phyloP scores from a whole-genome alignment of 1,140 invertebrate genomes.

The Drosophila nigrodunni region DNA sequence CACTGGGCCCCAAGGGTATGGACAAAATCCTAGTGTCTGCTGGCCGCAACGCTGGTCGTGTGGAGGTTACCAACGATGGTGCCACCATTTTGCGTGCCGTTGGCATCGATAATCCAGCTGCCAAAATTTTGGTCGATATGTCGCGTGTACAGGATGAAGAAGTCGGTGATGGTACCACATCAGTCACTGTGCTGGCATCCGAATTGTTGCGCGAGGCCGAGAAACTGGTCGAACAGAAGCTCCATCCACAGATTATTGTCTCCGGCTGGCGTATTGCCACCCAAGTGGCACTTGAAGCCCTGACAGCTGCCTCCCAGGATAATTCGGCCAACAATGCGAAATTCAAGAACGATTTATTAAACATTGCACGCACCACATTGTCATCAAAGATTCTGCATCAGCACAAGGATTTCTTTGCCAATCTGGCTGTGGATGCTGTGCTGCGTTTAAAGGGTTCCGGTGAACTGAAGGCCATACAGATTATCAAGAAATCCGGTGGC shows the following conservation, averaged over 20 bases:
- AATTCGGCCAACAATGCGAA: constrained; percentile 92
- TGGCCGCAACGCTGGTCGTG: constrained; percentile 91
- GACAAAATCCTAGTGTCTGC: constrained; percentile 98
- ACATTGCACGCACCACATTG: constrained; percentile 98
- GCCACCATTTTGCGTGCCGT: constrained; percentile 98
- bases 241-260: constrained; percentile 99
- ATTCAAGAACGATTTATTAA: constrained; percentile 96
- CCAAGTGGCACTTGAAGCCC: constrained; percentile 92
- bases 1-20: constrained; percentile 99
- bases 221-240: constrained; percentile 95
- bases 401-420: constrained; percentile 98
- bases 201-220: constrained; percentile 98
- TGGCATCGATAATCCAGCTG: constrained; percentile 99
- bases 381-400: constrained; percentile 99
- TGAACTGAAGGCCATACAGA: constrained; percentile 98
- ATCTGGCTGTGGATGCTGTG: constrained; percentile 97
- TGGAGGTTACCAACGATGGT: constrained; percentile 99
- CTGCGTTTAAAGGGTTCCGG: constrained; percentile 97
- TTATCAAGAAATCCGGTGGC: constrained; percentile 98
- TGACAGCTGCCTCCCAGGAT: constrained; percentile 91
- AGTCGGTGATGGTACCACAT: constrained; percentile 99
- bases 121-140: constrained; percentile 99
- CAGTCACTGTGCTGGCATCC: constrained; percentile 98
- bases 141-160: constrained; percentile 99
- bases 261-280: constrained; percentile 96